These are phyloP conservation scores for Cylindroiulus punctatus DNA, from an alignment of 2,888 invertebrate genomes.

Conservation along the genomic window DNA sequence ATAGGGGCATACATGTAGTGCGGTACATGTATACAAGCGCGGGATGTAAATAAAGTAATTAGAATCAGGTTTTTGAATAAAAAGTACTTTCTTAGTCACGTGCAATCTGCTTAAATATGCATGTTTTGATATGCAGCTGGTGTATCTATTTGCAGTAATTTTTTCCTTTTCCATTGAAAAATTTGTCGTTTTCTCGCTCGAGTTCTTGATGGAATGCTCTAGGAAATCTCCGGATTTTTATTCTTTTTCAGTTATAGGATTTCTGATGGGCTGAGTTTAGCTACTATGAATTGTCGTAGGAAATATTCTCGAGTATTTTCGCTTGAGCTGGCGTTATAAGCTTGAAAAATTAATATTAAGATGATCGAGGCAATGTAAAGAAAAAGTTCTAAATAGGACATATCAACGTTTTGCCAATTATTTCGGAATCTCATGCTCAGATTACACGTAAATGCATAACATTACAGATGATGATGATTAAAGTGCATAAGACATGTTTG, in stretches of 20 bases:
- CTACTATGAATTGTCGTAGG: background rate
- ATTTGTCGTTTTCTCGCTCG: background rate
- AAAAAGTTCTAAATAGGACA: too few relatives aligned
- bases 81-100: background rate
- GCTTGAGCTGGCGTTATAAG: too few relatives aligned
- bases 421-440: too few relatives aligned
- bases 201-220: background rate
- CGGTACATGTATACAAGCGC: background rate
- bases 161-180: background rate
- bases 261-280: background rate
- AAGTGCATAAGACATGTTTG: too few relatives aligned
- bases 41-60: slow-evolving; percentile 25
- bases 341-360: too few relatives aligned
- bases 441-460: too few relatives aligned
- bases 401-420: too few relatives aligned
- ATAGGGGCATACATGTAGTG: background rate
- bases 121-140: too few relatives aligned
- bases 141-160: background rate
- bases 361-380: too few relatives aligned
- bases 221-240: background rate
- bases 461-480: too few relatives aligned
- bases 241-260: background rate
- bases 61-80: background rate
- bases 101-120: background rate
- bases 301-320: too few relatives aligned